Conservation (phyloP, 2,888 invertebrate species). For the Eledona agricola region DNA sequence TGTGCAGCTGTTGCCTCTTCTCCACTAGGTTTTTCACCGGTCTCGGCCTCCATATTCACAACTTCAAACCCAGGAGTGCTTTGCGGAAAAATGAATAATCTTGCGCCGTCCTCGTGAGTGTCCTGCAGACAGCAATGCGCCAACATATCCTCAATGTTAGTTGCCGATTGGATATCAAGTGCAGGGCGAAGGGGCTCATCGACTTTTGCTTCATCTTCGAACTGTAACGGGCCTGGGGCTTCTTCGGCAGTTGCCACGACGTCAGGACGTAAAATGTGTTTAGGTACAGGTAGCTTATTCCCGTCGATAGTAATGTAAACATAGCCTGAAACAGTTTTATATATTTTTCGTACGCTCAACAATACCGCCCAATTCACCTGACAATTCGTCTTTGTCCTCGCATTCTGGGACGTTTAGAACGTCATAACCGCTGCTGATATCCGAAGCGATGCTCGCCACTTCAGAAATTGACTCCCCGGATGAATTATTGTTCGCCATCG, state of each 20-base stretch:
- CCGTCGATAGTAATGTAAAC: conserved; percentile 56
- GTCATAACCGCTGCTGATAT: conserved; percentile 42
- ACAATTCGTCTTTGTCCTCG: conserved; percentile 40
- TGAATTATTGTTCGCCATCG: conserved; percentile 35
- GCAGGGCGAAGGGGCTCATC: conserved; percentile 15
- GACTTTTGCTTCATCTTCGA: conserved; percentile 22
- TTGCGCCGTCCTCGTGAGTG: not conserved
- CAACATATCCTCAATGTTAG: not conserved
- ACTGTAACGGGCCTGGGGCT: conserved; percentile 37
- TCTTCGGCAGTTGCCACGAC: conserved; percentile 50
- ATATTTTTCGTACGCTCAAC: conserved; percentile 17
- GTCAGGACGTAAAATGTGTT: conserved; percentile 54
- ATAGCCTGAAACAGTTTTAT: conserved; percentile 46
- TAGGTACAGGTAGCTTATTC: conserved; percentile 55
- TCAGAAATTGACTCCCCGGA: conserved; percentile 31
- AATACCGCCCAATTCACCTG: conserved; percentile 22
- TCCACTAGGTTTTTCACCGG: not conserved
- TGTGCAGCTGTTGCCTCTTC: not conserved
- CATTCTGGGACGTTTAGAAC: conserved; percentile 47
- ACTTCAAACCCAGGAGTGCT: conserved; percentile 58
- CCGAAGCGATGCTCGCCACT: conserved; percentile 25
- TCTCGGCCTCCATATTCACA: conserved; percentile 26
- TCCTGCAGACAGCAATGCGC: conserved; percentile 40
- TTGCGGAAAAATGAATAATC: conserved; percentile 58
- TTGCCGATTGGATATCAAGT: no score